phyloP scores from a whole-genome alignment of 2,797 vertebrate species.

The Peromyscus eremicus region DNA sequence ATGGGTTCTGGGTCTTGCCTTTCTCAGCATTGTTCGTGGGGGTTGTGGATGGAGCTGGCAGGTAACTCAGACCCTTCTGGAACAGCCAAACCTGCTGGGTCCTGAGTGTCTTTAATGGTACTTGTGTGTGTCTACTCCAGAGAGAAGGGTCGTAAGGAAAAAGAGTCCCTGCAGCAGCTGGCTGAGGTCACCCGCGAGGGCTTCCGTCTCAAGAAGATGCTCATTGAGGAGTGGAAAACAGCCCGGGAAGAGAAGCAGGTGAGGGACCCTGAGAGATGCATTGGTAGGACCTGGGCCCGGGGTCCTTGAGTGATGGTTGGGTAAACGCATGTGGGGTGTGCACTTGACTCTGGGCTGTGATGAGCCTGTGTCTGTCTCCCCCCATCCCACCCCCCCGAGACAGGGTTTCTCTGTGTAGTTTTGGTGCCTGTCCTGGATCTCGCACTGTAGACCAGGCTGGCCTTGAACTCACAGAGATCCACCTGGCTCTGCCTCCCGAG shows the following conservation, averaged over 20 bases:
- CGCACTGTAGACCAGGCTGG: too few species aligned
- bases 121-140: conserved; percentile 81
- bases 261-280: background rate
- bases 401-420: too few species aligned
- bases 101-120: background rate
- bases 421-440: too few species aligned
- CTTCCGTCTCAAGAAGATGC: conserved; percentile 92
- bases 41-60: background rate
- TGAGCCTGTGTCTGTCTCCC: background rate
- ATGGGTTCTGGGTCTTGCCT: background rate
- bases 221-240: conserved; percentile 94
- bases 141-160: conserved; percentile 93
- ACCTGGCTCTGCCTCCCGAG: too few species aligned
- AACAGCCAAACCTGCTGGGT: background rate
- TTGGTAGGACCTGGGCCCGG: background rate
- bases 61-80: background rate
- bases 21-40: background rate
- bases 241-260: conserved; percentile 94
- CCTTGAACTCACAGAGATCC: too few species aligned
- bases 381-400: too few species aligned
- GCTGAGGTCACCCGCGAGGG: conserved; percentile 95
- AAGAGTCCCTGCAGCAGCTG: conserved; percentile 91
- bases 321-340: background rate
- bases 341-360: accelerated
- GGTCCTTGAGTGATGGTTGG: background rate